phyloP scores from a whole-genome alignment of 2,888 invertebrate species.

The Romanomermis culicivorax region DNA sequence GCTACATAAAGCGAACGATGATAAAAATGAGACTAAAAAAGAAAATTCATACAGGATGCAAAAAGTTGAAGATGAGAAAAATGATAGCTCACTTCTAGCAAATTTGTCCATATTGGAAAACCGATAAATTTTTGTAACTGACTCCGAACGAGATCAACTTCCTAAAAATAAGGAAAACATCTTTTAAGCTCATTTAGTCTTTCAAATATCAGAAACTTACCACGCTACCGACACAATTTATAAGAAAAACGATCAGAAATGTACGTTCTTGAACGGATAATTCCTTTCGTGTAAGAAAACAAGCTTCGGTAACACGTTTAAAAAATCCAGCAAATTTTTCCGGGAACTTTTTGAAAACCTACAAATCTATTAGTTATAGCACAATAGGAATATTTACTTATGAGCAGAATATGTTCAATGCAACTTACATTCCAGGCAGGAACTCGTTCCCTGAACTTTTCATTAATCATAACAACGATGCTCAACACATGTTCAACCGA shows the following conservation, averaged over 20 bases:
- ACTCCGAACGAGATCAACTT: conserved; percentile 71
- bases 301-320: conserved; percentile 33
- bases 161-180: conserved; percentile 31
- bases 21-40: no score
- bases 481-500: conserved; percentile 77
- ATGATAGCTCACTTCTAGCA: conserved; percentile 62
- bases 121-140: conserved; percentile 76
- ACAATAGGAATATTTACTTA: conserved; percentile 4
- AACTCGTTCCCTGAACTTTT: conserved; percentile 87
- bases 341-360: conserved; percentile 19
- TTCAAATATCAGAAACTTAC: conserved; percentile 22
- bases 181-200: conserved; percentile 10
- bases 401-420: no score
- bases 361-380: conserved; percentile 10
- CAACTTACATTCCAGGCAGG: conserved; percentile 66
- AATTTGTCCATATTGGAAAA: conserved; percentile 71
- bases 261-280: conserved; percentile 50
- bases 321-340: conserved; percentile 31
- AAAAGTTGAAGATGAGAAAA: no score
- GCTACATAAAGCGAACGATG: no score
- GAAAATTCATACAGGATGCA: no score
- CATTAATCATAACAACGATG: conserved; percentile 92
- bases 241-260: conserved; percentile 65
- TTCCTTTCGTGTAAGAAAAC: conserved; percentile 36
- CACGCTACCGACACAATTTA: conserved; percentile 91